A percentile compares a stretch with the other conserved stretches of the same genome.
Evolutionary conservation across 2,113 vertebrate genomes (phyloP).

Genomic region (Stictonetta naevosa): DNA sequence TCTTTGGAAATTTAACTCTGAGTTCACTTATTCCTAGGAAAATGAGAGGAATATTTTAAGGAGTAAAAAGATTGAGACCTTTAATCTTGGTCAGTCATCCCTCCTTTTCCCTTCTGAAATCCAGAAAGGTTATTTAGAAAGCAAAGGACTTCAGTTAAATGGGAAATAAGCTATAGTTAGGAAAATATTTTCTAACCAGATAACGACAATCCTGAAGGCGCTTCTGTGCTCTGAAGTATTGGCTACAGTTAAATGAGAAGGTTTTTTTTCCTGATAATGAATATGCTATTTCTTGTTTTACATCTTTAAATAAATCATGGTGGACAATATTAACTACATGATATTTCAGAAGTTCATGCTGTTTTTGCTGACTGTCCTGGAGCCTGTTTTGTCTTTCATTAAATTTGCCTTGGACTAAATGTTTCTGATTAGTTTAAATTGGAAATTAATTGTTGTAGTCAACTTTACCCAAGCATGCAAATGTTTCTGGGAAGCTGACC

Average conservation of each 20-base stretch:
- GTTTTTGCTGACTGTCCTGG: background rate
- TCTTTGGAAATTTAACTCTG: slow-evolving; percentile 16
- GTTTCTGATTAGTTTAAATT: slow-evolving; percentile 29
- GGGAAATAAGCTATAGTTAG: background rate
- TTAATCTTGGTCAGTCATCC: background rate
- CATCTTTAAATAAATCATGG: background rate
- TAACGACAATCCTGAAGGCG: background rate
- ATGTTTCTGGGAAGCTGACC: slow-evolving; percentile 17
- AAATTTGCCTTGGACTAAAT: background rate
- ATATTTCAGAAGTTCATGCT: slow-evolving; percentile 8
- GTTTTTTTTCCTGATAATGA: background rate
- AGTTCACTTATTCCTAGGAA: background rate
- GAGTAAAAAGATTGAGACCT: background rate
- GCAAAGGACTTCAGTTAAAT: background rate
- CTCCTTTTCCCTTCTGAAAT: slow-evolving; percentile 2
- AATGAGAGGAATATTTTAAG: background rate
- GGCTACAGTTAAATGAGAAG: background rate
- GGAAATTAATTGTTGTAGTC: slow-evolving; percentile 36
- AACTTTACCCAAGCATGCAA: slow-evolving; percentile 10
- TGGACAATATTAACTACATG: background rate
- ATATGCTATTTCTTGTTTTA: background rate
- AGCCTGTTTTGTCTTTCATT: slow-evolving; percentile 8
- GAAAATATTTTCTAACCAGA: slow-evolving; percentile 29
- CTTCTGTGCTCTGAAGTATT: background rate
- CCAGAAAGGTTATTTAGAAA: slow-evolving; percentile 13